phyloP scores from a whole-genome alignment of 2,113 vertebrate genomes.

The Genyomyrus donnyi region DNA sequence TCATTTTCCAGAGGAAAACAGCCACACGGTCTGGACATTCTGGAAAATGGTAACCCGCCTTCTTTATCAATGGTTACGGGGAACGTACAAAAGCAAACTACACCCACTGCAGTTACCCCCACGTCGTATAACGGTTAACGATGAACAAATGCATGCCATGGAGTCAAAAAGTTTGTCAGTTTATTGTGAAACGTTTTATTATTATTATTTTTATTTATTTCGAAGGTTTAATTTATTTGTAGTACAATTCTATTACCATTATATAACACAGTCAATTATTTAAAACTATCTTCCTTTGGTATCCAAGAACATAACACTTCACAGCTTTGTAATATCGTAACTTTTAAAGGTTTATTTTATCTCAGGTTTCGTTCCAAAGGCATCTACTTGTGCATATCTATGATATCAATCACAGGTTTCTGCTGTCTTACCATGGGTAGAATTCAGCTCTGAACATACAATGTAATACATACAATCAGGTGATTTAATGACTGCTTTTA shows the following conservation, averaged over 20 bases:
- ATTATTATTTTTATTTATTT: neutral
- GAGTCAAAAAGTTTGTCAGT: neutral
- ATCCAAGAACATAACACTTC: neutral
- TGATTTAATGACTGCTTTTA: neutral
- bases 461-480: neutral
- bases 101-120: neutral
- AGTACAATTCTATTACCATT: neutral
- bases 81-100: neutral
- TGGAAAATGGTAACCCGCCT: neutral
- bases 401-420: neutral
- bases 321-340: neutral
- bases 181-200: neutral
- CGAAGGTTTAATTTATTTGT: neutral
- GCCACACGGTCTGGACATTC: neutral
- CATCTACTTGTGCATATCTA: neutral
- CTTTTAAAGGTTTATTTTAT: neutral
- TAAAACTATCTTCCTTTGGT: neutral
- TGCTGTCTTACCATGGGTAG: neutral
- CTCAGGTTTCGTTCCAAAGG: neutral
- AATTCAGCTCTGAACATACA: neutral
- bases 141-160: neutral
- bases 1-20: neutral
- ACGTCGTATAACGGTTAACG: neutral
- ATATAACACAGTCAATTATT: neutral
- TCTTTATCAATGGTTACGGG: neutral